Base-by-base conservation (phyloP, 2,113 vertebrate genomes). In the Rhinogobius similis region DNA sequence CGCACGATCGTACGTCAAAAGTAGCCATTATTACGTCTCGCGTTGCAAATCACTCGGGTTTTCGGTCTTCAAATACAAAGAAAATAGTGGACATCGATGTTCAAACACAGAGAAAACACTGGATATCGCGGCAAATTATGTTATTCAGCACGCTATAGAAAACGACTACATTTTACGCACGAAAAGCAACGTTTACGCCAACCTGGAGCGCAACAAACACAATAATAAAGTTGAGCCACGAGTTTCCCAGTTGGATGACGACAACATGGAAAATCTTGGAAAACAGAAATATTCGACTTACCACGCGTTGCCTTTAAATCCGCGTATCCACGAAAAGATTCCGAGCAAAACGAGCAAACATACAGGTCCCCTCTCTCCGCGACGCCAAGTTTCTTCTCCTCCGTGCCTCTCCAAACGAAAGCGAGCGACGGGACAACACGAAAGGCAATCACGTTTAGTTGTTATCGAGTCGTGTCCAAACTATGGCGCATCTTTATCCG, bases 351-450 rank as follows among this genome's bases (percentile, higher is more conserved):
- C 36, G 14, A 65, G 70, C 23, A n/a, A 67, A 67, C 56, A 10
- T 18, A 26, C 27, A 50, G 20, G 20, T 18, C 56, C 16, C 24
- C 5, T 12, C 67, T 59, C 52, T 46, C 69, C 75, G 65, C 79
- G 78, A 78, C 75, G 79, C 63, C 64, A 83, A 87, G 44, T 82
- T 85, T 72, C 55, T 70, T 72, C 55, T 70, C 16, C 26, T 29
- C 6, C 62, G 67, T 66, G 26, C 68, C 56, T 50, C 46, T 8
- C 7, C 26, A 1, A 11, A 14, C 55, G 24, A 68, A 82, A 72
- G 10, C 10, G 13, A 23, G 12, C 50, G 1, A 32, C 21, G 63
- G 4, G 9, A 29, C 20, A 24, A 18, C 23, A 6, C 23, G 1
- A 5, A 48, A 4, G 4, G 46, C n/a, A 12, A 2, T n/a, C 6